phyloP scores from a whole-genome alignment of 2,888 invertebrate genomes.

The Disparrhopalites patrizii region DNA sequence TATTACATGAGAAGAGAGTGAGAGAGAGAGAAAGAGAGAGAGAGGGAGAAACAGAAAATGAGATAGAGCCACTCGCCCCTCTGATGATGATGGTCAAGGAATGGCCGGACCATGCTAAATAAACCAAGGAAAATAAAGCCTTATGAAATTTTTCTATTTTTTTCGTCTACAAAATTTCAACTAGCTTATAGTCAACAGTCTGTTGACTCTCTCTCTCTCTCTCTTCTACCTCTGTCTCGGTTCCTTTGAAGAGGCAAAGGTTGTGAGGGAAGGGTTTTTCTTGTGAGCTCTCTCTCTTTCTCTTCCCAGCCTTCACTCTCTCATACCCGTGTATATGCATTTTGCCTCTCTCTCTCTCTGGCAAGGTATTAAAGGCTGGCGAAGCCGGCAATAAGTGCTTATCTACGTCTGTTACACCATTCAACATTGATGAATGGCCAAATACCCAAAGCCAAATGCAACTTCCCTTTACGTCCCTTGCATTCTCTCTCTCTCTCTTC shows the following conservation, averaged over 20 bases:
- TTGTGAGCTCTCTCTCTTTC: neutral
- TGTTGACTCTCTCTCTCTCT: neutral
- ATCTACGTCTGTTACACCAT: constrained; percentile 36
- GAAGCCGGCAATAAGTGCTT: constrained; percentile 28
- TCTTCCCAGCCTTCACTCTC: too few relatives aligned
- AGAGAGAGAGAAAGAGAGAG: neutral
- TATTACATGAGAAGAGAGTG: neutral
- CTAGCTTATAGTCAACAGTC: too few relatives aligned
- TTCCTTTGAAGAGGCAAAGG: neutral
- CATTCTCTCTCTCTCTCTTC: constrained; percentile 18
- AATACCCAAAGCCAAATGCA: constrained; percentile 26
- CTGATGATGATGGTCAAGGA: constrained; percentile 8
- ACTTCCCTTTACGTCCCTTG: constrained; percentile 12
- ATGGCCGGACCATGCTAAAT: constrained; percentile 11
- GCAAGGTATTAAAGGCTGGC: neutral
- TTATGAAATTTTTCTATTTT: constrained; percentile 17
- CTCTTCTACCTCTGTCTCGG: neutral
- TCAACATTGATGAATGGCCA: constrained; percentile 37
- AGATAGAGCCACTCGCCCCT: neutral
- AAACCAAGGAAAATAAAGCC: constrained; percentile 7
- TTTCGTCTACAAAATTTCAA: constrained; percentile 4
- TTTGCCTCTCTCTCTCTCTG: too few relatives aligned
- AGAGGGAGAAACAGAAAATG: neutral
- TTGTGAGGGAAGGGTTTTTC: neutral
- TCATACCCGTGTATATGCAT: neutral